A percentile compares a stretch with the other conserved stretches of the same genome.
Conservation (phyloP, 2,113 vertebrate species). For the Cisticola juncidis region DNA sequence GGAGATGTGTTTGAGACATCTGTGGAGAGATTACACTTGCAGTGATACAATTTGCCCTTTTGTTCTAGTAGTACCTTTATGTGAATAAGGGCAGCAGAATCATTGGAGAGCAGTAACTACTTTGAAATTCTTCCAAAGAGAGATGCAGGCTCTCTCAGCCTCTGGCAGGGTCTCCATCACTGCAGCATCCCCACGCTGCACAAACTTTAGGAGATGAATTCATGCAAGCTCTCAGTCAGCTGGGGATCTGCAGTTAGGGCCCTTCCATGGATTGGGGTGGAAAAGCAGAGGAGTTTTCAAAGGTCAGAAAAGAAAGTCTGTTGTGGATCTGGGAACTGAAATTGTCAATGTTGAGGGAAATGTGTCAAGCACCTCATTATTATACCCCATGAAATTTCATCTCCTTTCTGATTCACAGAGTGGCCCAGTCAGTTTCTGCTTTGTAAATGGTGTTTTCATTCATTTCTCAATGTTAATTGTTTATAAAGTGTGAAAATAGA, state of each 20-base stretch:
- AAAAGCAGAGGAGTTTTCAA: background rate
- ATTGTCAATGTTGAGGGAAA: background rate
- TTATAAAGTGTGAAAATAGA: background rate
- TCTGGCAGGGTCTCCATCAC: background rate
- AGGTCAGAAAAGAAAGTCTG: background rate
- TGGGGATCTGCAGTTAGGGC: background rate
- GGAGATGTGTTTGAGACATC: background rate
- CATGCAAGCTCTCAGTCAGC: background rate
- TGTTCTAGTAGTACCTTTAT: background rate
- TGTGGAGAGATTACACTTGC: background rate
- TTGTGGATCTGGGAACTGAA: background rate
- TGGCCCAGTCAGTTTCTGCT: background rate
- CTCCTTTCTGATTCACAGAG: background rate
- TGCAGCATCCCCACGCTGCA: background rate
- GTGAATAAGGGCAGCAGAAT: background rate
- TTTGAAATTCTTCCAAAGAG: background rate
- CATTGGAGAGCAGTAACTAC: background rate
- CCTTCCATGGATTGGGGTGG: accelerated
- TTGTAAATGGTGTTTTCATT: background rate
- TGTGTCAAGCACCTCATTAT: accelerated
- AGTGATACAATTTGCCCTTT: background rate
- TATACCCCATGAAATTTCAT: background rate
- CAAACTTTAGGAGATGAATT: background rate
- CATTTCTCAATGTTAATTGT: background rate
- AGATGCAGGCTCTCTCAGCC: background rate